phyloP scores from a whole-genome alignment of 92 coral and sea anemone genomes.

The Epizoanthus ramosus region DNA sequence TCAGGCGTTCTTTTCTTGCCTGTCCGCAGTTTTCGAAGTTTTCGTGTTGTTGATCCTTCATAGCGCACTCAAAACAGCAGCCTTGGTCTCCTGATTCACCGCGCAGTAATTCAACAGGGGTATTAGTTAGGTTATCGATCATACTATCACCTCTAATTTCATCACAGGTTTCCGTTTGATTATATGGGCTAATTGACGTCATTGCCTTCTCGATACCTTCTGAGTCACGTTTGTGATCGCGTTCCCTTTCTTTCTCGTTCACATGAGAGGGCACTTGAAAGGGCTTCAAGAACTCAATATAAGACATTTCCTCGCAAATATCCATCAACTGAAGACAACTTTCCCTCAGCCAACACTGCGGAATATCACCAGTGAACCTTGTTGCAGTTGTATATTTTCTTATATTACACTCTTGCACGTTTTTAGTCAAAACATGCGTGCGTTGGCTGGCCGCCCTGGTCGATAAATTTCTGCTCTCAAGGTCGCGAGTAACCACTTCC shows the following conservation, averaged over 20 bases:
- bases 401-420: background rate
- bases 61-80: background rate
- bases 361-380: background rate
- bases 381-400: background rate
- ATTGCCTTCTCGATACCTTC: background rate
- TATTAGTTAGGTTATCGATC: background rate
- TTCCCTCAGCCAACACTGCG: conserved; percentile 10
- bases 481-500: background rate
- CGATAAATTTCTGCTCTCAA: background rate
- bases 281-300: background rate
- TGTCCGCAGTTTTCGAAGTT: background rate
- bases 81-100: background rate
- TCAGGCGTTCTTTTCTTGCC: background rate
- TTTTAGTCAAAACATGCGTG: background rate
- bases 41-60: background rate
- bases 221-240: background rate
- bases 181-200: conserved; percentile 1
- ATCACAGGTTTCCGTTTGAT: background rate
- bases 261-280: background rate
- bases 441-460: background rate
- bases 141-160: background rate
- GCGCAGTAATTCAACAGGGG: background rate
- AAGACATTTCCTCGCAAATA: conserved; percentile 6
- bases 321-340: conserved; percentile 12
- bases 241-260: background rate